Conservation (phyloP, 2,113 vertebrate genomes). For the Chaenocephalus aceratus region DNA sequence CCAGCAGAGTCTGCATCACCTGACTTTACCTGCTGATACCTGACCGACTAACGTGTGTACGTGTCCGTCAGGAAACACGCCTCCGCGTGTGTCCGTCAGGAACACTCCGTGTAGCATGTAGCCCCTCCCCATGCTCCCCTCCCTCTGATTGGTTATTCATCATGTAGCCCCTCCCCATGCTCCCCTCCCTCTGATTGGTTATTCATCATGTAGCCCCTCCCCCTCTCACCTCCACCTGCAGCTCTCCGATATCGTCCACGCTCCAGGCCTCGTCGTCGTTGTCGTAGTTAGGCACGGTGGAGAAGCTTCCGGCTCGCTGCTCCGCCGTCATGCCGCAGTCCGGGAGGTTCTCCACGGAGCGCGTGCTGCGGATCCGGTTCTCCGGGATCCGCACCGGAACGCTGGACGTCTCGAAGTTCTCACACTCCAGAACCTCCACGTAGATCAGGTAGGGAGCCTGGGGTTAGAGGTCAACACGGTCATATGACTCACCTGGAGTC, state of each 20-base stretch:
- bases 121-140: no score
- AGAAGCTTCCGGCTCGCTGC: conserved; percentile 91
- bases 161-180: no score
- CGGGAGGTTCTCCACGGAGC: conserved; percentile 95
- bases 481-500: not conserved
- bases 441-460: conserved; percentile 98
- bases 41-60: no score
- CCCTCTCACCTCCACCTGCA: conserved; percentile 93
- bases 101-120: no score
- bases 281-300: conserved; percentile 94
- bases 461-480: not conserved
- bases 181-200: no score
- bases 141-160: no score
- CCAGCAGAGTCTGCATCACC: no score
- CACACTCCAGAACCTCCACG: conserved; percentile 96
- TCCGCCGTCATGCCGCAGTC: conserved; percentile 90
- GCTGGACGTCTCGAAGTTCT: conserved; percentile 93
- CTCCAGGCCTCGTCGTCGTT: conserved; percentile 98
- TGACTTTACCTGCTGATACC: no score
- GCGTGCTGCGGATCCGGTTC: conserved; percentile 94
- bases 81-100: no score
- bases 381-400: conserved; percentile 94
- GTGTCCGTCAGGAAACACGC: no score
- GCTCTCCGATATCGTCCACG: conserved; percentile 94
- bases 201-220: no score